Conservation (phyloP, 92 coral and sea anemone genomes). For the Nematostella vectensis region DNA sequence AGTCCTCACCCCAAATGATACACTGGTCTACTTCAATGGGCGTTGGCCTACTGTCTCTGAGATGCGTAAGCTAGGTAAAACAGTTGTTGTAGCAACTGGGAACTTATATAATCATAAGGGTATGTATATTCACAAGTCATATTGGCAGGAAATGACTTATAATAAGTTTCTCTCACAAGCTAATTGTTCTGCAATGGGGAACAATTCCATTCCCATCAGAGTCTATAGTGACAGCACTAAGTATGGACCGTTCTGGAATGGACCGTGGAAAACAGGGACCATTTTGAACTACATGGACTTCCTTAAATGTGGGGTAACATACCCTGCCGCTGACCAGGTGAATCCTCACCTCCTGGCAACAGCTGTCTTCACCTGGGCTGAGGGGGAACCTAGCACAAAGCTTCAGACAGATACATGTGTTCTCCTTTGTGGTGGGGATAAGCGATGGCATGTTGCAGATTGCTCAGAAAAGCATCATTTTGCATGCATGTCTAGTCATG, state of each 20-base stretch:
- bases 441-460: constrained; percentile 53
- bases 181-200: constrained; percentile 40
- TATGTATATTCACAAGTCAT: constrained; percentile 35
- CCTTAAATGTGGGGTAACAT: constrained; percentile 70
- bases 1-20: constrained; percentile 69
- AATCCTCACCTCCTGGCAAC: constrained; percentile 63
- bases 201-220: constrained; percentile 22
- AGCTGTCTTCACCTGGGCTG: constrained; percentile 80
- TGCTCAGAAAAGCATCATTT: constrained; percentile 41
- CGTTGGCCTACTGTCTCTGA: constrained; percentile 66
- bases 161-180: constrained; percentile 32
- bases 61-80: constrained; percentile 50
- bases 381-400: constrained; percentile 43
- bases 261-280: constrained; percentile 65
- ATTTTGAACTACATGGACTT: constrained; percentile 43
- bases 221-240: constrained; percentile 82
- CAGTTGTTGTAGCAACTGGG: constrained; percentile 47
- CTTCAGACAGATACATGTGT: constrained; percentile 46
- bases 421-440: constrained; percentile 34
- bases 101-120: constrained; percentile 53
- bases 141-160: constrained; percentile 57
- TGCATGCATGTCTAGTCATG: constrained; percentile 43
- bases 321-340: constrained; percentile 75
- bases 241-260: constrained; percentile 76
- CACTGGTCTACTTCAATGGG: constrained; percentile 37